Evolutionary conservation across 1,140 invertebrate species (phyloP).

Genomic region (Ostrea edulis): DNA sequence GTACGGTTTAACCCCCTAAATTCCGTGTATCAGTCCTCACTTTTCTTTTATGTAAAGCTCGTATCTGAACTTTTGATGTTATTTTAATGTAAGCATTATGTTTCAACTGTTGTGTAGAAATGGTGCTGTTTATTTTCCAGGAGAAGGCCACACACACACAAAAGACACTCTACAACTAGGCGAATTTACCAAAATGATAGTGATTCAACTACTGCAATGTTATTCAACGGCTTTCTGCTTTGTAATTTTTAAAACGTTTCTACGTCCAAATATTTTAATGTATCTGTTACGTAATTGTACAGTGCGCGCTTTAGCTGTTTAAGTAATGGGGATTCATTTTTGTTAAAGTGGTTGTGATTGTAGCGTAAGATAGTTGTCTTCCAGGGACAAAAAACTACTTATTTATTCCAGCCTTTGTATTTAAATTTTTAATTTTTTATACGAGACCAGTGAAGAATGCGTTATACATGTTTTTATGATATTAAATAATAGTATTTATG

Average conservation of each 20-base stretch:
- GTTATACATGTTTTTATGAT: slow-evolving; percentile 7
- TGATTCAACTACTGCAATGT: slow-evolving; percentile 38
- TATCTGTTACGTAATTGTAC: not conserved
- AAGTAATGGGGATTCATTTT: not conserved
- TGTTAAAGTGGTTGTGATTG: slow-evolving; percentile 14
- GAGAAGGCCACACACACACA: slow-evolving; percentile 76
- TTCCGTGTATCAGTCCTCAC: not conserved
- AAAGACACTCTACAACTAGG: slow-evolving; percentile 71
- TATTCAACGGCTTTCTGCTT: slow-evolving; percentile 10
- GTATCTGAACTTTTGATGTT: not conserved
- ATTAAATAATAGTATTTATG: not conserved
- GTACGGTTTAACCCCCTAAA: not conserved
- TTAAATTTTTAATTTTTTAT: not conserved
- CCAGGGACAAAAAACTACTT: slow-evolving; percentile 19
- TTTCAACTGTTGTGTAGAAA: not conserved
- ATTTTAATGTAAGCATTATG: not conserved
- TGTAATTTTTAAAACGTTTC: not conserved
- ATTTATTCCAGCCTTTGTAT: slow-evolving; percentile 14
- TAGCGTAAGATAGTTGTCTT: slow-evolving; percentile 27
- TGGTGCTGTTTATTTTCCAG: slow-evolving; percentile 59
- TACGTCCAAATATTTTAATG: not conserved
- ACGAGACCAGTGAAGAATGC: slow-evolving; percentile 13
- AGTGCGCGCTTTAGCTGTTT: not conserved
- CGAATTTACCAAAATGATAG: not conserved
- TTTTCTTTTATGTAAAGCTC: not conserved